Evolutionary conservation across 2,113 vertebrate species (phyloP).

Genomic region (Ailuropoda melanoleuca): DNA sequence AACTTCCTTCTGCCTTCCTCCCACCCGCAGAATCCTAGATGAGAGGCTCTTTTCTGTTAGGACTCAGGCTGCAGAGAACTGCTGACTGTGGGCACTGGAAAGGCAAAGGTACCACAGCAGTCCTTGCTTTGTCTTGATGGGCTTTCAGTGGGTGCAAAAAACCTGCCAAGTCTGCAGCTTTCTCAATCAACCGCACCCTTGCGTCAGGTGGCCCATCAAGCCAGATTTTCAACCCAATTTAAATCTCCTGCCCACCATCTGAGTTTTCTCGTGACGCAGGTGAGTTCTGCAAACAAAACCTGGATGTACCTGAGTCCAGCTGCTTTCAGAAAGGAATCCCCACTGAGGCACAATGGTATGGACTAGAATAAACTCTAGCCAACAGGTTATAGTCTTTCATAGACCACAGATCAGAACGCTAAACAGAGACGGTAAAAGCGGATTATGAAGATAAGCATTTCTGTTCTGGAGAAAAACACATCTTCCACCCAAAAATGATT

Average conservation of each 20-base stretch:
- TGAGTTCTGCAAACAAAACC: neutral
- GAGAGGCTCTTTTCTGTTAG: neutral
- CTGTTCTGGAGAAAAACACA: conserved; percentile 40
- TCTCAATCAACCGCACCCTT: neutral
- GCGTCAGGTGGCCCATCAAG: rapidly evolving
- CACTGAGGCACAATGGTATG: rapidly evolving
- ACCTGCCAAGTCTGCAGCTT: neutral
- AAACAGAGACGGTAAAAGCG: conserved; percentile 48
- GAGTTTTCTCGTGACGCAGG: neutral
- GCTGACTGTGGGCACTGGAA: neutral
- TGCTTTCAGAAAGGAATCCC: neutral
- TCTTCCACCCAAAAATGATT: conserved; percentile 60
- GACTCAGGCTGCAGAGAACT: neutral
- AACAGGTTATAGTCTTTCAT: neutral
- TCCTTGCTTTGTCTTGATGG: rapidly evolving
- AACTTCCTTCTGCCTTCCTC: neutral
- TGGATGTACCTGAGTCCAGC: neutral
- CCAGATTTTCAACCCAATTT: neutral
- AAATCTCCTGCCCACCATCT: neutral
- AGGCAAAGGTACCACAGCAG: neutral
- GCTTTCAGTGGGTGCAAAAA: neutral
- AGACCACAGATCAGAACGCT: neutral
- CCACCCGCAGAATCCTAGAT: neutral
- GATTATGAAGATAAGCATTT: neutral
- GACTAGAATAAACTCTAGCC: conserved; percentile 1